Conservation (phyloP, 2,888 invertebrate species). For the Lottia gigantea region DNA sequence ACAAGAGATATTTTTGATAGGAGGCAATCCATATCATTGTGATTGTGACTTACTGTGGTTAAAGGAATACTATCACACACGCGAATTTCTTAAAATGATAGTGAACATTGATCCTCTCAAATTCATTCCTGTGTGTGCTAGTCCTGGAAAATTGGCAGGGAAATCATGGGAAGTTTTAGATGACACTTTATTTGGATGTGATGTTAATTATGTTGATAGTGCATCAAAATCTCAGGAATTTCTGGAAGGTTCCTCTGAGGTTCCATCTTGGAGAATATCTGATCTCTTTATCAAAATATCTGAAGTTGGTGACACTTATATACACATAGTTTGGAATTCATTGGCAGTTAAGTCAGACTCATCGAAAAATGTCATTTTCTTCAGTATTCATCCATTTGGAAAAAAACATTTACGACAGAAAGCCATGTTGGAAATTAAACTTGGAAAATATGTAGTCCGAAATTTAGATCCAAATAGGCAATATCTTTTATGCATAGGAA, state of each 20-base stretch:
- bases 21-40: conserved; percentile 40
- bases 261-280: conserved; percentile 16
- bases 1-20: conserved; percentile 36
- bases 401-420: conserved; percentile 25
- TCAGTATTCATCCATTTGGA: conserved; percentile 35
- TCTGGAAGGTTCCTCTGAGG: not conserved
- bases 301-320: conserved; percentile 25
- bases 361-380: conserved; percentile 18
- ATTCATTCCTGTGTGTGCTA: conserved; percentile 42
- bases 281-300: conserved; percentile 25
- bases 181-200: conserved; percentile 41
- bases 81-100: conserved; percentile 43
- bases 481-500: conserved; percentile 34
- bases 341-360: conserved; percentile 9
- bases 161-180: conserved; percentile 40
- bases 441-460: conserved; percentile 26
- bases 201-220: conserved; percentile 7
- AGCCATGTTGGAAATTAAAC: conserved; percentile 23
- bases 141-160: conserved; percentile 33
- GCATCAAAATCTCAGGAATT: conserved; percentile 14
- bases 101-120: conserved; percentile 27
- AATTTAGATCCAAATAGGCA: conserved; percentile 28
- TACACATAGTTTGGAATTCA: conserved; percentile 32
- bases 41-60: conserved; percentile 40
- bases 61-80: conserved; percentile 40